A percentile compares a stretch with the other conserved stretches of the same genome.
Conservation (phyloP, 2,113 vertebrate genomes). For the Zeus faber region DNA sequence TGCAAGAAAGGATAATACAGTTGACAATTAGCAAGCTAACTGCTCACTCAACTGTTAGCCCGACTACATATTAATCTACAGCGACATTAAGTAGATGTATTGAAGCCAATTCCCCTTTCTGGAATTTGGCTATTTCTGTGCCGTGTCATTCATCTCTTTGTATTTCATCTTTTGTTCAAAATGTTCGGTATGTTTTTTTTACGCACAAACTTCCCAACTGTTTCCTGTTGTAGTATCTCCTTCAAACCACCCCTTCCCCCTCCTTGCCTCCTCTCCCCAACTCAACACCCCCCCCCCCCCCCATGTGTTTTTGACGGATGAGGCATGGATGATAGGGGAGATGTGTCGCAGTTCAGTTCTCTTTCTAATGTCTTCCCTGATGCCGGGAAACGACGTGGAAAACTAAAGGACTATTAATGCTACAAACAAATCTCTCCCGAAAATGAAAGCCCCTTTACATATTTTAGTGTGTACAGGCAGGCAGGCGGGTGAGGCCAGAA, state of each 20-base stretch:
- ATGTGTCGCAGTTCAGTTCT: conserved; percentile 68
- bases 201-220: too few species aligned
- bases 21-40: conserved; percentile 46
- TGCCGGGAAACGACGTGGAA: conserved; percentile 64
- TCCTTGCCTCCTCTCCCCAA: conserved; percentile 1
- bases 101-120: too few species aligned
- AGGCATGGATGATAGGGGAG: conserved; percentile 57
- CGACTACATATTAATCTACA: conserved; percentile 42
- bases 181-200: too few species aligned
- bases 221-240: too few species aligned
- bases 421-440: conserved; percentile 68
- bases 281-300: background rate
- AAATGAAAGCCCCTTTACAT: conserved; percentile 63
- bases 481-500: conserved; percentile 21
- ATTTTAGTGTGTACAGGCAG: conserved; percentile 56
- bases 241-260: background rate
- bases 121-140: background rate
- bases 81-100: too few species aligned
- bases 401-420: conserved; percentile 72
- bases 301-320: conserved; percentile 54
- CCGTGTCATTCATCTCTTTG: too few species aligned
- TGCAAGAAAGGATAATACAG: too few species aligned
- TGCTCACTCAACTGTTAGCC: conserved; percentile 21
- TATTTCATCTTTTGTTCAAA: too few species aligned
- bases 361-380: conserved; percentile 63